Evolutionary conservation across 2,113 vertebrate species (phyloP).

Genomic region (Zosterops lateralis): DNA sequence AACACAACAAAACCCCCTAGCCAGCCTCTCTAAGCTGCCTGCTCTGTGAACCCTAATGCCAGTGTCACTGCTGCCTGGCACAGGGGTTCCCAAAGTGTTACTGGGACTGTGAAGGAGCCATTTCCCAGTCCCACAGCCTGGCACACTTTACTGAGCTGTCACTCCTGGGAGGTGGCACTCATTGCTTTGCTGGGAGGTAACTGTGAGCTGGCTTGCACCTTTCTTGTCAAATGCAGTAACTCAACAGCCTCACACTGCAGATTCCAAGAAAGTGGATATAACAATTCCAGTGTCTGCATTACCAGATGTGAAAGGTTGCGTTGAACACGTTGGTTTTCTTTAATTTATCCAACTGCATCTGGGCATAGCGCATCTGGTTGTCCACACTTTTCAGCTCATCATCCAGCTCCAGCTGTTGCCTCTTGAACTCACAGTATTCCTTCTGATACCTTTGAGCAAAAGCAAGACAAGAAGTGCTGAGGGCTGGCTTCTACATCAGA

Average conservation of each 20-base stretch:
- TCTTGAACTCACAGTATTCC: conserved; percentile 97
- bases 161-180: fast-evolving
- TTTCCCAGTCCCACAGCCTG: background rate
- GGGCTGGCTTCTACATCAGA: background rate
- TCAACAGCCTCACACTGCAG: fast-evolving
- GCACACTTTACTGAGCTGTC: background rate
- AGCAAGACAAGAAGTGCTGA: background rate
- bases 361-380: conserved; percentile 97
- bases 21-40: background rate
- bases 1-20: background rate
- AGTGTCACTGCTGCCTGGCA: background rate
- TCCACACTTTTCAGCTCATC: conserved; percentile 97
- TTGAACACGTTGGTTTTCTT: conserved; percentile 99
- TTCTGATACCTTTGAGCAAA: conserved; percentile 86
- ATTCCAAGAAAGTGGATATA: fast-evolving
- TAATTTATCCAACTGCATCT: conserved; percentile 91
- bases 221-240: background rate
- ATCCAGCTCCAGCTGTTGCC: conserved; percentile 94
- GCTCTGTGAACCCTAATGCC: too few relatives aligned
- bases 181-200: background rate
- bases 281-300: background rate
- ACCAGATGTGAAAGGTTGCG: conserved; percentile 98
- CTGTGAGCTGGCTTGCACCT: too few relatives aligned
- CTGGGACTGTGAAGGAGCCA: background rate
- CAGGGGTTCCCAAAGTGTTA: fast-evolving